Evolutionary conservation across 2,797 vertebrate genomes (phyloP).

Genomic region (Pantherophis vulpinus): DNA sequence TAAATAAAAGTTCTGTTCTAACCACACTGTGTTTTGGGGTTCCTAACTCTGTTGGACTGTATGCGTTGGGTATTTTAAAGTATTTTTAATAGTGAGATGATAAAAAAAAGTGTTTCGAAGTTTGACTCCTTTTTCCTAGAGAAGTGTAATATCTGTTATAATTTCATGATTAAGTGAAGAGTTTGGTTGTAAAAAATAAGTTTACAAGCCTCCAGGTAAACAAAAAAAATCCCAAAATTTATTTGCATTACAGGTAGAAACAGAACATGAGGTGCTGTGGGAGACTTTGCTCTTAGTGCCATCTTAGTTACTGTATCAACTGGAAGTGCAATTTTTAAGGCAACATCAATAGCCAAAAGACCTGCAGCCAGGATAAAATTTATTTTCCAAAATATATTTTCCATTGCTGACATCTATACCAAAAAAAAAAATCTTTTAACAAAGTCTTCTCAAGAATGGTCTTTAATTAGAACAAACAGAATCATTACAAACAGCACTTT

Average conservation of each 20-base stretch:
- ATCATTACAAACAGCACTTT: neutral
- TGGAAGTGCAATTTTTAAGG: neutral
- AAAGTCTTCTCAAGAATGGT: neutral
- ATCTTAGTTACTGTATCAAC: neutral
- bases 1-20: neutral
- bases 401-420: neutral
- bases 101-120: neutral
- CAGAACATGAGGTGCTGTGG: neutral
- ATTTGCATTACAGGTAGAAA: neutral
- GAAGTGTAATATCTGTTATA: neutral
- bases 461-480: neutral
- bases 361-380: neutral
- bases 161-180: neutral
- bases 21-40: neutral
- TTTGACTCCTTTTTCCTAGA: neutral
- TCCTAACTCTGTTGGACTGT: neutral
- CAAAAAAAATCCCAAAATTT: neutral
- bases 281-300: neutral
- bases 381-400: neutral
- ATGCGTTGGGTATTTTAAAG: neutral
- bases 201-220: neutral
- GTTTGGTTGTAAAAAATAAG: neutral
- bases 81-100: neutral
- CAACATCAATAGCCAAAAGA: constrained; percentile 1
- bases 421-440: neutral